phyloP scores from a whole-genome alignment of 2,113 vertebrate species.

The Alligator sinensis region DNA sequence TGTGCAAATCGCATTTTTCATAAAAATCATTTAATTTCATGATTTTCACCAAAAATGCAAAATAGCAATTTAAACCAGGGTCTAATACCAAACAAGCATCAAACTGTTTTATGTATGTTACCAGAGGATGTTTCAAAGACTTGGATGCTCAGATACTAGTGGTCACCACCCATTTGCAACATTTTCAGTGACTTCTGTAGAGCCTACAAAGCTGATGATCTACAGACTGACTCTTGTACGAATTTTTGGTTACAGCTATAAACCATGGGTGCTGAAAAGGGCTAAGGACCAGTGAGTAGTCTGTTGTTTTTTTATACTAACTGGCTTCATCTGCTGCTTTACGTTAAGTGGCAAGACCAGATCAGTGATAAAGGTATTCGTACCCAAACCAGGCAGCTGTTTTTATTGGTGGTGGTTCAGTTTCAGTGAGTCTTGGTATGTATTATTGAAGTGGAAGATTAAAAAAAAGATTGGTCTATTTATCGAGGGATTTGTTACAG shows the following conservation, averaged over 20 bases:
- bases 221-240: neutral
- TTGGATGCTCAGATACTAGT: too few relatives aligned
- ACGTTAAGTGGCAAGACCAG: neutral
- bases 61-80: too few relatives aligned
- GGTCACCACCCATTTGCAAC: too few relatives aligned
- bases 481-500: neutral
- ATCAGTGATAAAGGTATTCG: neutral
- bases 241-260: neutral
- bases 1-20: too few relatives aligned
- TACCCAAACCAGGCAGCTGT: neutral
- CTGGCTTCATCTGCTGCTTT: neutral
- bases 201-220: neutral
- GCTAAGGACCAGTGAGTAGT: neutral
- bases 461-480: rapidly evolving
- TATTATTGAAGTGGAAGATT: neutral
- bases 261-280: neutral
- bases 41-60: too few relatives aligned
- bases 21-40: too few relatives aligned
- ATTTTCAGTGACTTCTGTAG: neutral
- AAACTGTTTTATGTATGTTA: too few relatives aligned
- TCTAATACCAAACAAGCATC: too few relatives aligned
- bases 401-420: neutral
- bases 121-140: too few relatives aligned
- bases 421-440: neutral
- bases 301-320: neutral